Conservation (phyloP, 2,113 vertebrate species). For the Ceyx melanurus region DNA sequence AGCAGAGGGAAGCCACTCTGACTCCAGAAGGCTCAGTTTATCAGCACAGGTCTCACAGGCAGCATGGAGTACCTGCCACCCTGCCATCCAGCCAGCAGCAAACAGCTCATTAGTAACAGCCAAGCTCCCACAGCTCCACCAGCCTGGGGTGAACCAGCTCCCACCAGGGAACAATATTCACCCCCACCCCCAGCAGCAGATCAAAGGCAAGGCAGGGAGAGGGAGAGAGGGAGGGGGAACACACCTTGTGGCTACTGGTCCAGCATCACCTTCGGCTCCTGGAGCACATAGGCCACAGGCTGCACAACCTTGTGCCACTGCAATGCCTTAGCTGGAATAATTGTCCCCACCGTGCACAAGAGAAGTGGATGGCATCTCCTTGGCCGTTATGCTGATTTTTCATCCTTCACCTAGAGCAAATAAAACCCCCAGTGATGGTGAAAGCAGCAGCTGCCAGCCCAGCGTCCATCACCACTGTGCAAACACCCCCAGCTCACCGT, state of each 20-base stretch:
- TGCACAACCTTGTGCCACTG: fast-evolving
- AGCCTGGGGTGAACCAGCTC: not conserved
- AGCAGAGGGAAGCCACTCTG: not conserved
- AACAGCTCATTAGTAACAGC: not conserved
- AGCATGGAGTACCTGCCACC: fast-evolving
- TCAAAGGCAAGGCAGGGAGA: not conserved
- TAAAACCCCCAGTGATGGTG: not conserved
- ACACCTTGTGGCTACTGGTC: not conserved
- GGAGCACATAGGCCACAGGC: fast-evolving
- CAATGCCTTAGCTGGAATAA: not conserved
- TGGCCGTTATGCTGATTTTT: not conserved
- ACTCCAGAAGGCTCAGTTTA: fast-evolving
- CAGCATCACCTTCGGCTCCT: not conserved
- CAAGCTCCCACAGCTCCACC: not conserved
- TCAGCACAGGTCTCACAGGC: not conserved
- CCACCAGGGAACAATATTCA: fast-evolving
- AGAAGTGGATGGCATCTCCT: not conserved
- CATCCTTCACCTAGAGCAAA: not conserved
- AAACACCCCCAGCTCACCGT: not conserved
- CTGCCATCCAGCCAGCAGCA: not conserved
- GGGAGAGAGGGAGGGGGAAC: not conserved
- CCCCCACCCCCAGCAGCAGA: not conserved
- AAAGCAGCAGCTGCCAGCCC: not conserved
- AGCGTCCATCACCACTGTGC: not conserved
- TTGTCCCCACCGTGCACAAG: fast-evolving